Evolutionary conservation across 1,140 invertebrate species (phyloP), one percentile per base, ranked within the genome.

Genomic region (Drosophila ficusphila): DNA sequence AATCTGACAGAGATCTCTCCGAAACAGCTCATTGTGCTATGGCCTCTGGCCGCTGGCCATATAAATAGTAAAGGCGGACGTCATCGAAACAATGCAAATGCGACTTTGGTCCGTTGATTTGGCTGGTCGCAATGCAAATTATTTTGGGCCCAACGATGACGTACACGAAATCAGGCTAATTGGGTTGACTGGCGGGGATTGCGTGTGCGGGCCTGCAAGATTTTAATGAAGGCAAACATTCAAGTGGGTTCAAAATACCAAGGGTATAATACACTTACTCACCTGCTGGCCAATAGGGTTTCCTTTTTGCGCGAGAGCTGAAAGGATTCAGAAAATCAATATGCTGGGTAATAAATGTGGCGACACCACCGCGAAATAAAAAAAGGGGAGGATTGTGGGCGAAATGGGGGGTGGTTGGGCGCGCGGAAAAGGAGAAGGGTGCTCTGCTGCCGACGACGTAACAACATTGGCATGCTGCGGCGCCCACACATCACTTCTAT

Each of bases 401-500:
- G 53, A 44, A 21, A 12, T 39, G 31, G 47, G 38, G 74, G 49
- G 70, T 41, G 51, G 54, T 9, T 47, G 54, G 21, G 14, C 12
- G 31, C 4, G n/a, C n/a, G n/a, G n/a, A n/a, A n/a, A n/a, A n/a
- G n/a, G n/a, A 16, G 7, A 38, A 14, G 39, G 12, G 18, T 33
- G 29, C 21, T 21, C 27, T 33, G 41, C 39, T 19, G 38, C 7
- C 49, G 58, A 70, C 67, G 73, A 85, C 81, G 81, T 86, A 86
- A 88, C 68, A 67, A 81, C 72, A 88, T 86, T 81, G 81, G 77
- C 82, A 85, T 78, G 75, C 58, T 56, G 79, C 57, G 76, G 56
- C 76, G 61, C 81, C 81, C 81, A 86, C 81, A 79, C 81, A 86
- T 58, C 81, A 79, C 81, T 88, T 58, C 34, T 12, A 29, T 8